Conservation (phyloP, 2,797 vertebrate species). For the Zalophus californianus region DNA sequence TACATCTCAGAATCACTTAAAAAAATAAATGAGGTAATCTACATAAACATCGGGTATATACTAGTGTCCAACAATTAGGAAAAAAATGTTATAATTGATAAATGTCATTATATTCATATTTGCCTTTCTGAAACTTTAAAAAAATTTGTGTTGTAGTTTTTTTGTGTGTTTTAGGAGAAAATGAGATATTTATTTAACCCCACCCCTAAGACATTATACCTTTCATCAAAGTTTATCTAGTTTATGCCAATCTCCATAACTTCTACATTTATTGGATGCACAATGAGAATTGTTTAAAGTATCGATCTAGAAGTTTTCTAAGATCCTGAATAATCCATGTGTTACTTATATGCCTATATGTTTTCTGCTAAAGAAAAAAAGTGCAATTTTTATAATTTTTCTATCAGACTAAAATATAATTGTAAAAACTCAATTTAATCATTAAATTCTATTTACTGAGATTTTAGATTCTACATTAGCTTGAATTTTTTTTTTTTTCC, state of each 20-base stretch:
- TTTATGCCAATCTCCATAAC: not conserved
- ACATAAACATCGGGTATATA: not conserved
- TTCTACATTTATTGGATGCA: not conserved
- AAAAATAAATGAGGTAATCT: not conserved
- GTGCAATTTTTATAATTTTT: conserved; percentile 15
- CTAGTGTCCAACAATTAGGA: not conserved
- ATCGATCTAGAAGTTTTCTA: not conserved
- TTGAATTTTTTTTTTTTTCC: not conserved
- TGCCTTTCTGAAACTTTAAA: not conserved
- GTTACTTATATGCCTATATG: not conserved
- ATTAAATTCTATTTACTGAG: not conserved
- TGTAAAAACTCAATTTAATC: not conserved
- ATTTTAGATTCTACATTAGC: not conserved
- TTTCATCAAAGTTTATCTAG: not conserved
- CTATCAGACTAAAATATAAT: conserved; percentile 12
- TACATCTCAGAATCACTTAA: not conserved
- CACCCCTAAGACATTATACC: not conserved
- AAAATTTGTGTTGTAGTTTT: not conserved
- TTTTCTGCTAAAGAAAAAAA: conserved; percentile 2
- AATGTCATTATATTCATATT: not conserved
- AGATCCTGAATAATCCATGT: not conserved
- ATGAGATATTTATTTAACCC: not conserved
- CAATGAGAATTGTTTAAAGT: conserved; percentile 14
- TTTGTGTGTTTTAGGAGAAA: not conserved
- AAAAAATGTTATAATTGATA: not conserved